Base-by-base conservation (phyloP, 1,140 invertebrate genomes). In the Drosophila nigrodunni region DNA sequence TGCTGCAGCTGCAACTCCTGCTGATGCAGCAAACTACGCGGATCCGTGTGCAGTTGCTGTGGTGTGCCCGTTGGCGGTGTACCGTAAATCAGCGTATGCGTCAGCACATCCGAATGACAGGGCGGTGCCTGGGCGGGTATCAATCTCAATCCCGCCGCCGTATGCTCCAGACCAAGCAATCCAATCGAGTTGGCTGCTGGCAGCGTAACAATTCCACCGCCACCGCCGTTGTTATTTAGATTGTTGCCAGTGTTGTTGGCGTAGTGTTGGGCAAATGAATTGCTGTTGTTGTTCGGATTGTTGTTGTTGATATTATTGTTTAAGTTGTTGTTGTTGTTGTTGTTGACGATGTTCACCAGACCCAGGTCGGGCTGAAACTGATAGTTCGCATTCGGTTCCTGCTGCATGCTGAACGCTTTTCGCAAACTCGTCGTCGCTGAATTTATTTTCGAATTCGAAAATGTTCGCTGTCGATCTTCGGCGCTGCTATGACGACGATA, bases 371-470 rank as follows among this genome's bases (percentile, higher is more conserved):
- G 80, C 60, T 91, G 91, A 79, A 92, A 92, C 88, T 92, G 91
- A 91, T 92, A 90, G 80, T 92, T 92, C 67, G 91, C 91, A 50
- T 92, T 92, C 89, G 91, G 82, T 62, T 92, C 91, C 87, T 92
- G 91, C 91, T 92, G 91, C 91, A 92, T 92, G 49, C 79, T 92
- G 86, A 69, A 77, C 46, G 81, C 73, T 90, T 85, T 89, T 77
- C 85, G 74, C 57, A 85, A 43, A n/a, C 60, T 62, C 57, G 64
- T 37, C 59, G 77, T 49, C 25, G 25, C 25, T 30, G 25, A 30
- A 44, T 57, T 65, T 41, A 34, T 39, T 34, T 34, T 77, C 61
- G 77, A 44, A 47, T 15, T 66, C 76, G 55, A 65, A 71, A 67
- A 59, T 61, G 76, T 83, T 37, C 66, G 67, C 44, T 55, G 54